Evolutionary conservation across 1,140 invertebrate species (phyloP).

Genomic region (Drosophila ironensis): DNA sequence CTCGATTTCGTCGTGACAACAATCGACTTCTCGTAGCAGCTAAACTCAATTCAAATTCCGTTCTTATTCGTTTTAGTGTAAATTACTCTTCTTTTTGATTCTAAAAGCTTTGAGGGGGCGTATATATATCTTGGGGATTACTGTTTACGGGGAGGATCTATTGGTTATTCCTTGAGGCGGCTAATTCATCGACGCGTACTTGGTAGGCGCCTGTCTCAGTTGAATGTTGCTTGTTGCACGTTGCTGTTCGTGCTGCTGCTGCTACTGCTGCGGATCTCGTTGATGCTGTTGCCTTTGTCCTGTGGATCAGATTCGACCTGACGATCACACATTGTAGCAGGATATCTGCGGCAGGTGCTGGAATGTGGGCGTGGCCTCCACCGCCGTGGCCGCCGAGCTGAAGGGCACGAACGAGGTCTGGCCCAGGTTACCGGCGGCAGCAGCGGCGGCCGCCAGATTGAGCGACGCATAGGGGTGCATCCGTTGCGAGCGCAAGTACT

Average conservation of each 20-base stretch:
- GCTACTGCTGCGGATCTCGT: not conserved
- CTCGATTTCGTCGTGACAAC: conserved; percentile 24
- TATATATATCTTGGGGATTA: conserved; percentile 23
- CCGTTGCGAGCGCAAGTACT: conserved; percentile 83
- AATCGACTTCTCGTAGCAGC: conserved; percentile 41
- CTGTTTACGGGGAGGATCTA: conserved; percentile 39
- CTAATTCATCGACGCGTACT: conserved; percentile 71
- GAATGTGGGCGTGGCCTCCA: conserved; percentile 72
- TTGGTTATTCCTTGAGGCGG: conserved; percentile 39
- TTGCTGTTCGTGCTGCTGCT: not conserved
- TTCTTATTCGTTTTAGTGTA: conserved; percentile 41
- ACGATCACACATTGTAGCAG: conserved; percentile 84
- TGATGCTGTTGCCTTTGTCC: conserved; percentile 12
- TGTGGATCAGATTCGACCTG: not conserved
- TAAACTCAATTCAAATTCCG: conserved; percentile 36
- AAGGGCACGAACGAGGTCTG: conserved; percentile 82
- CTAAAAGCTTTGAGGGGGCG: conserved; percentile 47
- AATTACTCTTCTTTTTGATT: conserved; percentile 39
- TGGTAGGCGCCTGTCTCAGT: conserved; percentile 71
- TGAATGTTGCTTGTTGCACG: conserved; percentile 30
- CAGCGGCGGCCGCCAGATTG: conserved; percentile 56
- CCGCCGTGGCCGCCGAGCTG: conserved; percentile 56
- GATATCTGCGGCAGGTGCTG: conserved; percentile 83
- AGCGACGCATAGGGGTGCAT: conserved; percentile 83
- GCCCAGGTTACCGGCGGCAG: conserved; percentile 59